Base-by-base conservation (phyloP, 1,140 invertebrate species). In the Pseudoatta argentina region DNA sequence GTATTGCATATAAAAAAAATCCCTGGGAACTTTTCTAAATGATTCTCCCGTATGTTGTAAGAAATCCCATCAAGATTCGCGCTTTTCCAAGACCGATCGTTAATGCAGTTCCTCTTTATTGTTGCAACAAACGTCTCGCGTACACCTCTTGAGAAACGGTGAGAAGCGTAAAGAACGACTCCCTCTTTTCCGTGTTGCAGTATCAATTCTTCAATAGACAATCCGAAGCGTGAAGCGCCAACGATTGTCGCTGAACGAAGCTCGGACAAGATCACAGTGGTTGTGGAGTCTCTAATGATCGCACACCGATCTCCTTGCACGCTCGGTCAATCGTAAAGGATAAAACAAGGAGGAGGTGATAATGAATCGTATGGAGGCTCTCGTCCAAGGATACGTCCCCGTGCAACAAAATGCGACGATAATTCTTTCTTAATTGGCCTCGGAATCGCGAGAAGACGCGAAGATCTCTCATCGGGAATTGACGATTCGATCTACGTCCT, bases 141-240 rank as follows among this genome's bases (percentile, higher is more conserved):
- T n/a, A 14, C 34, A 72, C 21, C 63, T 30, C 10, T 48, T 53
- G 24, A 48, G 30, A 24, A 55, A 57, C 14, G 27, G n/a, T 48
- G 30, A 86, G 30, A 86, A 39, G 63, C 76, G 44, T 63, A 86
- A 71, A 81, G 39, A 18, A 34, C 48, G 14, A 24, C 10, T 6
- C 61, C 1, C 4, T 55, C 34, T 44, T 18, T 55, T 10, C 34
- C 91, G 86, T 96, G 94, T 97, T 97, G 91, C 97, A 97, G 97
- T 97, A 97, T 95, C 97, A 97, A 95, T 96, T 97, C 95, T 97
- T 97, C 96, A 96, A 96, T 94, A 96, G 96, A 94, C 96, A 96
- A 95, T 96, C 96, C 89, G 96, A 97, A 96, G 93, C 92, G 93
- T 81, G 87, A 89, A 86, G 73, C 63, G 75, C 51, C 55, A 82